Base-by-base conservation (phyloP, 2,888 invertebrate genomes). In the Isoperla grammatica region DNA sequence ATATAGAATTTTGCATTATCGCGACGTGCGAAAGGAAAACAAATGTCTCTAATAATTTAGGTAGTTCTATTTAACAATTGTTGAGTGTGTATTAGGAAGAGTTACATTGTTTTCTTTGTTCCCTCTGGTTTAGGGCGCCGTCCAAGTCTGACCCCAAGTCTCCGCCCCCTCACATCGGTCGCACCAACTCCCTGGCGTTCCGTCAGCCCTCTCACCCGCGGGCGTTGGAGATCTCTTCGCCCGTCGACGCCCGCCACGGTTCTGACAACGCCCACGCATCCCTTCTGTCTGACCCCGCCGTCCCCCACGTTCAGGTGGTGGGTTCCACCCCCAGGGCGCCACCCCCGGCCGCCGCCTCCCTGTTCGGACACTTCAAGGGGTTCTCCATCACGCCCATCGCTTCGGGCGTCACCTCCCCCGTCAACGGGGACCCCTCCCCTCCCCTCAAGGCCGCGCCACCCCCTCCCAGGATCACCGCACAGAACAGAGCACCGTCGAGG, bases 291-390 rank as follows among this genome's bases (percentile, higher is more conserved):
- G 29, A 20, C 15, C 49, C 49, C 13, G 11, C 49, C 29, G 63
- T 64, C 8, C 61, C 60, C 19, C 22, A 19, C n/a, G 59, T 56
- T 39, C 54, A 45, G 23, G 23, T 23, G n/a, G 48, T 23, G 49
- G 49, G 49, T 1, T 37, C 42, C 4, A 23, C 48, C 15, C 43
- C 54, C n/a, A 29, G 39, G 15, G 37, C 42, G 35, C 29, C 43
- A 13, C 49, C 59, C 8, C 35, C 40, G 29, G 43, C 49, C 19
- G 49, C 57, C 22, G 45, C 61, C 9, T 15, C 55, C 15, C 85
- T 92, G 75, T 90, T 90, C 72, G 92, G 92, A 1, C 88, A 90
- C 69, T 91, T 90, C 76, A 90, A 89, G 74, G 92, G 92, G 1
- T 93, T 92, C 73, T 86, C 87, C 0, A 78, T 93, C 46, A 80